Base-by-base conservation (phyloP, 2,113 vertebrate genomes). In the Ammospiza caudacuta region DNA sequence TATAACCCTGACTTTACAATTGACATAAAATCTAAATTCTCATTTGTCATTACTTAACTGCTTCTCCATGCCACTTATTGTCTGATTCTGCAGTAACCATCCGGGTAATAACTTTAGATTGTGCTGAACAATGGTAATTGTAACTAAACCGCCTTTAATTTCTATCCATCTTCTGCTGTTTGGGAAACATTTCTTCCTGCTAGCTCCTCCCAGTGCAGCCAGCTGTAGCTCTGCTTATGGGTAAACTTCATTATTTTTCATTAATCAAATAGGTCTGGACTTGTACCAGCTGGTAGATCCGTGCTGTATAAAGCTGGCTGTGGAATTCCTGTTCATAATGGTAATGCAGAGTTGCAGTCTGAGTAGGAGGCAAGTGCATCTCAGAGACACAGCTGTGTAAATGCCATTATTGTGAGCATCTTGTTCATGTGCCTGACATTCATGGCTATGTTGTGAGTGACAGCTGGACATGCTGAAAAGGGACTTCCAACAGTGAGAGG, bases 401-500 rank as follows among this genome's bases (percentile, higher is more conserved):
- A 51, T 72, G 47, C 33, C 6, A 0, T 37, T 70, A 54, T 16
- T 0, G 1, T 55, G 12, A 78, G 33, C 17, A 5, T 69, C 62
- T 82, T 73, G 31, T 69, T 76, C 13, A 6, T 2, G 10, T 57
- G 37, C 49, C 66, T 88, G 12, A 63, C 73, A 67, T 72, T 25
- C 29, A 61, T 43, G 0, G 1, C 22, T 23, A 0, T 62, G 41
- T 49, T 4, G 2, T 25, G 62, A 73, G 44, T 12, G 52, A 64
- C 41, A 94, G 62, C 47, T 37, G 85, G 43, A 28, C 49, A 10
- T 0, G 0, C 63, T 14, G 69, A 10, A 41, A 62, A 66, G 72
- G 59, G 37, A 35, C 23, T 67, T 54, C 1, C 5, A 41, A 46
- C 51, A 33, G 28, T 4, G 35, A 66, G 63, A 64, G 3, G 2